These are phyloP conservation scores for Micrastur ruficollis DNA, from an alignment of 2,797 vertebrate genomes.

Conservation along the genomic window DNA sequence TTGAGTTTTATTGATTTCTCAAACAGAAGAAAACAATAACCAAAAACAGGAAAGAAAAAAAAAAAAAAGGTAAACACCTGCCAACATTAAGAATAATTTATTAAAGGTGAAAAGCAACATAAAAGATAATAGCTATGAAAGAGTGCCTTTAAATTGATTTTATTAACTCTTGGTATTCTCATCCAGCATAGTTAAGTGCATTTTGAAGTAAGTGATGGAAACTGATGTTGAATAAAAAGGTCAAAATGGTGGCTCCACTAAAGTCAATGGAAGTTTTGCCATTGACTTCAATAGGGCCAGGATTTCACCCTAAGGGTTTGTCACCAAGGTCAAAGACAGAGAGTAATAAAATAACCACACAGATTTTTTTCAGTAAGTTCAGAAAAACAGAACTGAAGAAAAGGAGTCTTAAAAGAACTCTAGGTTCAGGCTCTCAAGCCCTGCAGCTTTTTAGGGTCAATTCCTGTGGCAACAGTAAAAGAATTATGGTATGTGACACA, in stretches of 20 bases:
- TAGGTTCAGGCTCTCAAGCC: neutral
- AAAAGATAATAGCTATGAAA: neutral
- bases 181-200: neutral
- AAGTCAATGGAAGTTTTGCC: neutral
- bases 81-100: neutral
- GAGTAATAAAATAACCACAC: neutral
- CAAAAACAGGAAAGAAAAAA: neutral
- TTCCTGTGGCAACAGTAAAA: constrained; percentile 16
- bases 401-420: neutral
- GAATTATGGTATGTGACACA: neutral
- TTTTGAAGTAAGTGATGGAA: neutral
- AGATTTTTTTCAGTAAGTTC: neutral
- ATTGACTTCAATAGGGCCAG: neutral
- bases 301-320: constrained; percentile 13
- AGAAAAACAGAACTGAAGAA: neutral
- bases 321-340: neutral
- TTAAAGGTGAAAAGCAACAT: neutral
- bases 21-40: neutral
- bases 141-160: neutral
- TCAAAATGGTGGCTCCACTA: neutral
- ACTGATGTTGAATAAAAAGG: neutral
- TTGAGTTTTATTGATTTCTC: neutral
- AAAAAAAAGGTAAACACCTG: accelerated
- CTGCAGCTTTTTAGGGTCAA: neutral
- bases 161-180: neutral